Conservation (phyloP, 2,113 vertebrate species). For the Patagioenas fasciata region DNA sequence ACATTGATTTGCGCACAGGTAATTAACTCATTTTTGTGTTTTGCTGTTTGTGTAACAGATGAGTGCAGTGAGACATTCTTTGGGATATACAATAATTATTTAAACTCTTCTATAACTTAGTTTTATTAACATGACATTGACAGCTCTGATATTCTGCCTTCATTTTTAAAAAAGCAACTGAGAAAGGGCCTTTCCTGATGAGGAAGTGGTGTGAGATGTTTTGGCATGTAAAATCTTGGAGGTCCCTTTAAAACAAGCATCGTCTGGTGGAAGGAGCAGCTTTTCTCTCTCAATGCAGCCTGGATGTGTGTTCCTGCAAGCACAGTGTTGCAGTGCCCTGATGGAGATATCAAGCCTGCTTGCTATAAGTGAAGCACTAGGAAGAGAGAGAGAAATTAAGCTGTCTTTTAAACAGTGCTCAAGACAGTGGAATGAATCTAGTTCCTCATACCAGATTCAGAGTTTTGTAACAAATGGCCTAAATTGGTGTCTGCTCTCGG, state of each 20-base stretch:
- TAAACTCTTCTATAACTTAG: background rate
- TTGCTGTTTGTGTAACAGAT: background rate
- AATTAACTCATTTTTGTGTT: background rate
- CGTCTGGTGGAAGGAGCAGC: background rate
- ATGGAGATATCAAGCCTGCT: background rate
- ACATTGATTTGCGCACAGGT: slow-evolving; percentile 17
- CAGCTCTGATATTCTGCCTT: background rate
- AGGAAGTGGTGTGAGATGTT: background rate
- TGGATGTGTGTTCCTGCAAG: background rate
- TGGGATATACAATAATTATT: fast-evolving
- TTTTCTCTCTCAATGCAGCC: background rate
- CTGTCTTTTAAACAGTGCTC: background rate
- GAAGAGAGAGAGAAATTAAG: background rate
- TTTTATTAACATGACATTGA: background rate
- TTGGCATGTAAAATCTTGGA: background rate
- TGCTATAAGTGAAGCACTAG: background rate
- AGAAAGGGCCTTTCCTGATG: background rate
- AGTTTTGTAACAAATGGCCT: background rate
- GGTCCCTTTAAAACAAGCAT: background rate
- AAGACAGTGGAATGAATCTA: background rate
- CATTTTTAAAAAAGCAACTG: background rate
- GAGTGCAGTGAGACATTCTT: background rate
- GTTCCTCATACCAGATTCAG: slow-evolving; percentile 10
- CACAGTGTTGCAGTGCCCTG: background rate
- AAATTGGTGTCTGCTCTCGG: background rate